phyloP scores from a whole-genome alignment of 2,113 vertebrate species.

The Phyllostomus discolor region DNA sequence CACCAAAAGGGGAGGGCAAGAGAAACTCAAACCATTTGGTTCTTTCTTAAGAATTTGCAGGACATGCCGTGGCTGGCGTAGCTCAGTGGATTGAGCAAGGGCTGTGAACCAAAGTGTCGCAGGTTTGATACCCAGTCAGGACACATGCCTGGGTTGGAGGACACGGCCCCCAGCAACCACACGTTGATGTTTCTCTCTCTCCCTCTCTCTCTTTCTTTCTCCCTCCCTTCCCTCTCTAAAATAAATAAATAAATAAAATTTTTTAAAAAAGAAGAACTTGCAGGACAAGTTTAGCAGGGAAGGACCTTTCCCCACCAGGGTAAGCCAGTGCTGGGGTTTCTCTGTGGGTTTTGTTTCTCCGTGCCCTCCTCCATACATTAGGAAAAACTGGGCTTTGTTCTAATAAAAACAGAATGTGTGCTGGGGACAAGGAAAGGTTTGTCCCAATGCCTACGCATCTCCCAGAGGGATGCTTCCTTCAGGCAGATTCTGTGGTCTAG shows the following conservation, averaged over 20 bases:
- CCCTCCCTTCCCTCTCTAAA: too few relatives aligned
- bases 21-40: neutral
- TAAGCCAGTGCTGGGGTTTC: neutral
- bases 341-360: neutral
- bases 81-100: too few relatives aligned
- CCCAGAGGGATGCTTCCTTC: neutral
- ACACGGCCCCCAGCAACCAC: too few relatives aligned
- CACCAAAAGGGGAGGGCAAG: neutral
- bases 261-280: neutral
- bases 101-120: too few relatives aligned
- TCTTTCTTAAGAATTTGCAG: neutral
- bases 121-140: too few relatives aligned
- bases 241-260: too few relatives aligned
- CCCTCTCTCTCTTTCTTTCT: too few relatives aligned
- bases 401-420: neutral
- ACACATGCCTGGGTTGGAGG: too few relatives aligned
- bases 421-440: neutral
- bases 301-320: neutral
- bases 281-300: neutral
- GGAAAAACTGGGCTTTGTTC: neutral
- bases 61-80: too few relatives aligned
- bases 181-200: too few relatives aligned
- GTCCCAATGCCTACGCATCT: neutral
- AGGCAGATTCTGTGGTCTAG: neutral
- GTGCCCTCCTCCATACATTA: neutral